Conservation (phyloP, 1,140 invertebrate genomes). For the Cydia fagiglandana region DNA sequence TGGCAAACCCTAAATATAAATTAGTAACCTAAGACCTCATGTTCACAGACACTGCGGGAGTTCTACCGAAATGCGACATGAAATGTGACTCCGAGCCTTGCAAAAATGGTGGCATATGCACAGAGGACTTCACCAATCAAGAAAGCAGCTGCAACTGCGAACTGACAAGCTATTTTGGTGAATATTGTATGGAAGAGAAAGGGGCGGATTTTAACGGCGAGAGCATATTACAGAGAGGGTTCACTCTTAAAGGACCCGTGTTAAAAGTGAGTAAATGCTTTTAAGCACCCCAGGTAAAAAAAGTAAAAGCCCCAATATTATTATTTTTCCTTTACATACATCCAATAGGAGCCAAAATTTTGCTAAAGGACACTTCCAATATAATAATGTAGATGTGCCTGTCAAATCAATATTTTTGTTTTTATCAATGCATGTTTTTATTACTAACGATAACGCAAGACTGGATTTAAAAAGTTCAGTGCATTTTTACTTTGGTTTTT, state of each 20-base stretch:
- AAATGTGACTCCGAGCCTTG: slow-evolving; percentile 93
- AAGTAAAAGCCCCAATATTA: neutral
- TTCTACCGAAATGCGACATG: slow-evolving; percentile 91
- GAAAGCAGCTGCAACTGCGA: slow-evolving; percentile 93
- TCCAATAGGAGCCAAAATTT: too few species aligned
- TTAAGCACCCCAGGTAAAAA: neutral
- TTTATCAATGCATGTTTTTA: too few species aligned
- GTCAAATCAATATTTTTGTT: too few species aligned
- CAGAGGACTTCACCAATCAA: slow-evolving; percentile 92
- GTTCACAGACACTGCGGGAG: slow-evolving; percentile 81
- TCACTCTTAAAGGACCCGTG: slow-evolving; percentile 84
- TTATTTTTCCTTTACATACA: too few species aligned
- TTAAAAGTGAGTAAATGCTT: slow-evolving; percentile 67
- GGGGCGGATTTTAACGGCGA: slow-evolving; percentile 93
- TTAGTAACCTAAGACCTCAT: neutral
- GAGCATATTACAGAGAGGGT: slow-evolving; percentile 88
- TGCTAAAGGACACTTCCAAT: too few species aligned
- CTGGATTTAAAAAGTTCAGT: neutral
- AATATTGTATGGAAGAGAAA: slow-evolving; percentile 87
- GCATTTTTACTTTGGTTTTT: neutral
- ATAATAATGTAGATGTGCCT: too few species aligned
- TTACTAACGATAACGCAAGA: too few species aligned
- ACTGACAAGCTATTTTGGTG: slow-evolving; percentile 92
- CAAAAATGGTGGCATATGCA: slow-evolving; percentile 92
- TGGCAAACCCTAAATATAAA: too few species aligned